Evolutionary conservation across 2,113 vertebrate species (phyloP).

Genomic region (Atrichornis clamosus): DNA sequence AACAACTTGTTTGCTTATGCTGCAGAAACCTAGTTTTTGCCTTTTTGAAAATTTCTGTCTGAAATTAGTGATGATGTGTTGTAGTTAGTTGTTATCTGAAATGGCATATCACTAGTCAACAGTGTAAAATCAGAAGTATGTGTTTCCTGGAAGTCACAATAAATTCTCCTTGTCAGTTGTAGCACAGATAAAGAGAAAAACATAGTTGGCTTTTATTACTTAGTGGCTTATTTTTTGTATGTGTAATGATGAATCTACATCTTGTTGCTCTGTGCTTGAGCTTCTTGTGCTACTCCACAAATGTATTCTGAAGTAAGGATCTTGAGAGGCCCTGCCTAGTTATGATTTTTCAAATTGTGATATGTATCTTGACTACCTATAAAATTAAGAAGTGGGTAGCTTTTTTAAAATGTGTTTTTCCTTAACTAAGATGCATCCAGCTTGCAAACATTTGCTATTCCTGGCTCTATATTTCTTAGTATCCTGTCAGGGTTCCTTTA

Average conservation of each 20-base stretch:
- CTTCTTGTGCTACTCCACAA: not conserved
- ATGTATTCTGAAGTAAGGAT: not conserved
- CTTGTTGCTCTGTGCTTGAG: not conserved
- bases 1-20: not conserved
- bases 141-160: not conserved
- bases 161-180: not conserved
- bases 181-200: not conserved
- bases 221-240: not conserved
- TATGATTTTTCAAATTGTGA: not conserved
- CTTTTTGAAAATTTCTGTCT: not conserved
- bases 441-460: constrained; percentile 97
- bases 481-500: constrained; percentile 99
- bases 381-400: not conserved
- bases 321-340: not conserved
- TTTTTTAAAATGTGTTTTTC: not conserved
- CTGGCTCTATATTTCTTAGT: constrained; percentile 97
- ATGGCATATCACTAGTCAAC: not conserved
- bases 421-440: constrained; percentile 81
- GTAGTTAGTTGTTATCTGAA: not conserved
- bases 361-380: not conserved
- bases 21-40: not conserved
- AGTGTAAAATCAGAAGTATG: not conserved
- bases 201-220: not conserved
- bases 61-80: not conserved
- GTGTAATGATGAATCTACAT: not conserved